A percentile compares a stretch with the other conserved stretches of the same genome.
These are phyloP conservation scores for Meta bourneti DNA, from an alignment of 2,888 invertebrate species.

Conservation along the genomic window DNA sequence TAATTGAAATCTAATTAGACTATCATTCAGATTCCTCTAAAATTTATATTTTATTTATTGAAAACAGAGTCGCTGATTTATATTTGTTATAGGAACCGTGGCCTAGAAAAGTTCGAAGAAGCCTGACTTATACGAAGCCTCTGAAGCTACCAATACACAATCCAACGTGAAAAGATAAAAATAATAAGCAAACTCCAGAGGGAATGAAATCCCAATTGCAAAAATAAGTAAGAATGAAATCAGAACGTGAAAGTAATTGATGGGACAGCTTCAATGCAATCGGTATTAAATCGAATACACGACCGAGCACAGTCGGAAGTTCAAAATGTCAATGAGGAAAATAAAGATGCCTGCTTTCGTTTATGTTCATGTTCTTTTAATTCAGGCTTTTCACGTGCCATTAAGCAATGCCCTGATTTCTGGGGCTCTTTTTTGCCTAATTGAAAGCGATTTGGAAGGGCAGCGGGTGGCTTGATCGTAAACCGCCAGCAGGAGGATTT, in stretches of 20 bases:
- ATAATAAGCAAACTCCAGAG: background rate
- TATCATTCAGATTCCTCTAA: too few relatives aligned
- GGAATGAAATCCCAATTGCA: background rate
- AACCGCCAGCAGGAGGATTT: conserved; percentile 41
- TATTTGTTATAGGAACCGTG: too few relatives aligned
- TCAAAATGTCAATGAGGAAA: background rate
- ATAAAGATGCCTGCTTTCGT: background rate
- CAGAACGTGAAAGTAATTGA: conserved; percentile 9
- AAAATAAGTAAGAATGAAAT: background rate
- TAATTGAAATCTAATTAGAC: too few relatives aligned
- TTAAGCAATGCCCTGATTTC: conserved; percentile 45
- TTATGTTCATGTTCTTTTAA: background rate
- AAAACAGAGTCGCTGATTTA: too few relatives aligned
- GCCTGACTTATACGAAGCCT: too few relatives aligned
- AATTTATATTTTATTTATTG: too few relatives aligned
- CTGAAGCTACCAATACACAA: too few relatives aligned
- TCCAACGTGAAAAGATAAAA: background rate
- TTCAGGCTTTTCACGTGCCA: conserved; percentile 47
- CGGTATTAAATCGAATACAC: background rate
- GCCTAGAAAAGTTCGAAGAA: too few relatives aligned
- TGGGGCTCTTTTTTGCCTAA: conserved; percentile 50
- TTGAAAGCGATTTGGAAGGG: conserved; percentile 59
- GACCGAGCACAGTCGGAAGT: background rate
- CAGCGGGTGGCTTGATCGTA: conserved; percentile 31
- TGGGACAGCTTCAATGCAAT: background rate